These are phyloP conservation scores for Ferdinandea cuprea DNA, from an alignment of 2,888 invertebrate species.

Conservation along the genomic window DNA sequence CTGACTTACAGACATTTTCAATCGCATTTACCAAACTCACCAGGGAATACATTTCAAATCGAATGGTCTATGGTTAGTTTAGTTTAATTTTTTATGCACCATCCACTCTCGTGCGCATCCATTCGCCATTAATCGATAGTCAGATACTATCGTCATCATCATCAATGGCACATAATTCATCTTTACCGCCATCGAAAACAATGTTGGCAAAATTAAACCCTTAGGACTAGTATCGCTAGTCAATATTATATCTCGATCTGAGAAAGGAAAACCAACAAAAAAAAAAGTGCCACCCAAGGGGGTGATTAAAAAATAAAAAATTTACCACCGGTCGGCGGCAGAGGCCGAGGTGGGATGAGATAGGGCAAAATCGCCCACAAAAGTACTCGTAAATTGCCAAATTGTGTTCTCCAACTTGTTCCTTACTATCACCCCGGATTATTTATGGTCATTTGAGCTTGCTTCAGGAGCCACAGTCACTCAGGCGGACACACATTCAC, in stretches of 20 bases:
- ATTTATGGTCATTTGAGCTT: conserved; percentile 68
- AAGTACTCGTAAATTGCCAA: conserved; percentile 72
- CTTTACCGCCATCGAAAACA: conserved; percentile 28
- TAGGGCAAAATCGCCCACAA: conserved; percentile 7
- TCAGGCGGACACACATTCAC: conserved; percentile 9
- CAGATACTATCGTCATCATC: conserved; percentile 37
- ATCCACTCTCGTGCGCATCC: neutral
- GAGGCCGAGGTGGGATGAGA: conserved; percentile 5
- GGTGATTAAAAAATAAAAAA: conserved; percentile 83
- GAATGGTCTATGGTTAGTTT: conserved; percentile 40
- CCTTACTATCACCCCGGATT: conserved; percentile 67
- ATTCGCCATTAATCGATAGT: conserved; percentile 24
- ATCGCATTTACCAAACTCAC: conserved; percentile 19
- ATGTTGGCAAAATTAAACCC: conserved; percentile 64
- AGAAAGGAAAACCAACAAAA: conserved; percentile 33
- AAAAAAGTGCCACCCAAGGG: conserved; percentile 78
- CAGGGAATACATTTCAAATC: conserved; percentile 40
- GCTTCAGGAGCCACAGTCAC: conserved; percentile 58
- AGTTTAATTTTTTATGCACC: conserved; percentile 42
- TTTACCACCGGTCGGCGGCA: conserved; percentile 77
- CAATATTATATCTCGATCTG: conserved; percentile 52
- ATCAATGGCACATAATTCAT: conserved; percentile 61
- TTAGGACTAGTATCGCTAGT: conserved; percentile 55
- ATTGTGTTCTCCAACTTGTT: conserved; percentile 72
- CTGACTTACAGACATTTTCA: conserved; percentile 5